Conservation (phyloP, 2,113 vertebrate species). For the Aythya baeri region DNA sequence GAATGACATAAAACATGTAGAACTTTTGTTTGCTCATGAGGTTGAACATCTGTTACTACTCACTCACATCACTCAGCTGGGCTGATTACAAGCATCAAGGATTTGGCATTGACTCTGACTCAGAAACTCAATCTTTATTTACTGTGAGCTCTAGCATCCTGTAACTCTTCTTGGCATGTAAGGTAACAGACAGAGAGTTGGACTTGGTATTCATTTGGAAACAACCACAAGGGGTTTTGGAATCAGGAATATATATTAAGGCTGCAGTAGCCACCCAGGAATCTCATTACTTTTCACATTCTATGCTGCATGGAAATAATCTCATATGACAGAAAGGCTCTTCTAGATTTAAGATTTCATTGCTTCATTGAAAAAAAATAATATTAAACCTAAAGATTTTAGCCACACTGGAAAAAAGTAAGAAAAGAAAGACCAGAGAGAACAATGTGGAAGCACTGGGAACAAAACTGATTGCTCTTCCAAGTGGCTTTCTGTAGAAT, state of each 20-base stretch:
- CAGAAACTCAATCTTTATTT: slow-evolving; percentile 53
- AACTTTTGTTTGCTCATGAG: neutral
- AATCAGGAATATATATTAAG: slow-evolving; percentile 35
- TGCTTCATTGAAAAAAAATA: neutral
- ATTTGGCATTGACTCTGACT: slow-evolving; percentile 31
- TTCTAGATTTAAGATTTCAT: neutral
- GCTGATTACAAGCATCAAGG: slow-evolving; percentile 10
- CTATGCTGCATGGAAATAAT: neutral
- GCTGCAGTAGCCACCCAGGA: slow-evolving; percentile 36
- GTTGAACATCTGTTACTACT: slow-evolving; percentile 52
- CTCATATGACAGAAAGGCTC: slow-evolving; percentile 8
- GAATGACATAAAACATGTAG: neutral
- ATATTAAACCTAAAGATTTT: neutral
- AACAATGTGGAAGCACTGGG: neutral
- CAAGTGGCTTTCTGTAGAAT: neutral
- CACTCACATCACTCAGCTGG: slow-evolving; percentile 45
- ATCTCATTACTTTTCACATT: slow-evolving; percentile 14
- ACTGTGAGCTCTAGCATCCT: slow-evolving; percentile 15
- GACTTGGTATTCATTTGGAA: slow-evolving; percentile 38
- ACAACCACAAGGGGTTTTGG: slow-evolving; percentile 26
- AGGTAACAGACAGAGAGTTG: neutral
- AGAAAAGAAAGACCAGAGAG: neutral
- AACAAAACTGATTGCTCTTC: slow-evolving; percentile 6
- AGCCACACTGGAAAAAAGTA: neutral
- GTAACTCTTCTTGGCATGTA: neutral